Evolutionary conservation across 2,113 vertebrate genomes (phyloP).

Genomic region (Syrrhaptes paradoxus): DNA sequence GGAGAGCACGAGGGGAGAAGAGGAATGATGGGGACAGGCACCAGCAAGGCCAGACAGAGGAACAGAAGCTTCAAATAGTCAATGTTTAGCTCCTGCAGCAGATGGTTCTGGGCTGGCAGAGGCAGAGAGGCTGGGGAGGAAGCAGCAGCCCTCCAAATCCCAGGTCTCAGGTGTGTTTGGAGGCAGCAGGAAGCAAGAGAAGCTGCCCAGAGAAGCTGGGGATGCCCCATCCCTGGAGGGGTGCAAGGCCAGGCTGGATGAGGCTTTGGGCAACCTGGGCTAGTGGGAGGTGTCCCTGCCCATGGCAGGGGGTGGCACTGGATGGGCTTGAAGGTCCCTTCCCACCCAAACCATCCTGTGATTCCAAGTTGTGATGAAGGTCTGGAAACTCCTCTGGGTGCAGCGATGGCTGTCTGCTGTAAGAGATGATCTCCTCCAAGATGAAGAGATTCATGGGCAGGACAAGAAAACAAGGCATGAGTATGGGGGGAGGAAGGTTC

Average conservation of each 20-base stretch:
- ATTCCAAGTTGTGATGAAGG: not conserved
- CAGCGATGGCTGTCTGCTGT: accelerated
- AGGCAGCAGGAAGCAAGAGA: not conserved
- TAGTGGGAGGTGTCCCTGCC: too few species aligned
- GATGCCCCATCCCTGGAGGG: too few species aligned
- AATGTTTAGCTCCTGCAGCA: not conserved
- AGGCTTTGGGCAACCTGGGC: too few species aligned
- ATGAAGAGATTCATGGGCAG: not conserved
- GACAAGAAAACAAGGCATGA: not conserved
- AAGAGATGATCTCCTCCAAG: not conserved
- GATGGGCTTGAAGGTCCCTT: too few species aligned
- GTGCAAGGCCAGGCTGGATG: too few species aligned
- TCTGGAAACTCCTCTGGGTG: not conserved
- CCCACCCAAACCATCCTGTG: too few species aligned
- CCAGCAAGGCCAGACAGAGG: not conserved
- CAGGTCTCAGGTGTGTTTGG: not conserved
- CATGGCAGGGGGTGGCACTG: too few species aligned
- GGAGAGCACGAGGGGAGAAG: not conserved
- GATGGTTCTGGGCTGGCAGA: not conserved
- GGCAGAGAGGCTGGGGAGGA: not conserved
- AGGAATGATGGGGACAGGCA: accelerated
- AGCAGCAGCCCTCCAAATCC: not conserved
- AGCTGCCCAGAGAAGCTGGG: too few species aligned
- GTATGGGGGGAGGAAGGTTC: not conserved
- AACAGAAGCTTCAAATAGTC: not conserved